Percentiles rank a stretch among this genome's conserved stretches.
Conservation (phyloP, 2,888 invertebrate genomes). For the Metalampra italica region DNA sequence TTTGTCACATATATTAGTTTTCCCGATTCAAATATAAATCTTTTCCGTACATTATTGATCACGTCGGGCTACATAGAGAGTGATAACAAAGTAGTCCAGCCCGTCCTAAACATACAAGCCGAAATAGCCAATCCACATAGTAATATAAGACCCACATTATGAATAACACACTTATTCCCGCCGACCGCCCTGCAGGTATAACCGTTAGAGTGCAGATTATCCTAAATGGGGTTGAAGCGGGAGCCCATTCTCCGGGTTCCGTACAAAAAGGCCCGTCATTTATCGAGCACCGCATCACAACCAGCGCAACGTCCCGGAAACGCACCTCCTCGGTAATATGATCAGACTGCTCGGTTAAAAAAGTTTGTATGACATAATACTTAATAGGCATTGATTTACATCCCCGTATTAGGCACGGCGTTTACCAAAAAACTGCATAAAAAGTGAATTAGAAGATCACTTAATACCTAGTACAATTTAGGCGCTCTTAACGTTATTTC, state of each 20-base stretch:
- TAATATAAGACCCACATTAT: neutral
- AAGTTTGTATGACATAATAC: neutral
- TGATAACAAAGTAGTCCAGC: neutral
- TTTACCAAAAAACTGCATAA: neutral
- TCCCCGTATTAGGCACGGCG: too few relatives aligned
- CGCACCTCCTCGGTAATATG: neutral
- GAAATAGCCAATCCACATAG: neutral
- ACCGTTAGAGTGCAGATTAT: conserved; percentile 1
- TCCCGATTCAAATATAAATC: neutral
- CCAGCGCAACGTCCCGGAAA: conserved; percentile 6
- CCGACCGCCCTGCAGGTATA: neutral
- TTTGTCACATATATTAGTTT: too few relatives aligned
- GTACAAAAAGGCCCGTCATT: conserved; percentile 4
- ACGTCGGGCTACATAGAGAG: neutral
- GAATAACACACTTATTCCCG: neutral
- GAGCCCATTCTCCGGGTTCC: neutral
- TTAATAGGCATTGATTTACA: neutral
- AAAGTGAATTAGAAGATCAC: too few relatives aligned
- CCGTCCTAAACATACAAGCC: conserved; percentile 6
- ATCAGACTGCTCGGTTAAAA: neutral
- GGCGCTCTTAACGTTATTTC: too few relatives aligned
- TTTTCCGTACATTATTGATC: neutral
- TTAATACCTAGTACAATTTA: too few relatives aligned
- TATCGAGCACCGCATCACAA: conserved; percentile 3
- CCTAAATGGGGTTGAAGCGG: neutral